Conservation (phyloP, 2,797 vertebrate species). For the Neostethus bicornis region DNA sequence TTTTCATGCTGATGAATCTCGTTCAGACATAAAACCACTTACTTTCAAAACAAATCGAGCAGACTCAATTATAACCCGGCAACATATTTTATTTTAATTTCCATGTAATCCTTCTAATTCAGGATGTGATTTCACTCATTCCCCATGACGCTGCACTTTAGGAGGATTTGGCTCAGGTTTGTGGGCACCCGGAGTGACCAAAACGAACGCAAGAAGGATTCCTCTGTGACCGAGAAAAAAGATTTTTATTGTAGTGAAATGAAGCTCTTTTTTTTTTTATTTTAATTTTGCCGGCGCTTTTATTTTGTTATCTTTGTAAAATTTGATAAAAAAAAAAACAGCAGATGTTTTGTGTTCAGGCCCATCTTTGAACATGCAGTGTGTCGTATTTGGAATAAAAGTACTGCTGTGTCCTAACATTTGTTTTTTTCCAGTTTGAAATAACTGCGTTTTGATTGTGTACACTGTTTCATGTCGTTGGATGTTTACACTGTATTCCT, state of each 20-base stretch:
- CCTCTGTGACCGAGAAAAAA: neutral
- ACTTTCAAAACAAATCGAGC: no score
- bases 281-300: conserved; percentile 17
- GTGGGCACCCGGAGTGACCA: neutral
- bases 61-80: no score
- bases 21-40: no score
- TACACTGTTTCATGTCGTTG: conserved; percentile 30
- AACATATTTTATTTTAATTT: neutral
- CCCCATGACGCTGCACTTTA: neutral
- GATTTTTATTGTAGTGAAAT: neutral
- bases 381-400: conserved; percentile 35
- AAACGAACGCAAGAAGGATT: neutral
- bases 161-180: conserved; percentile 3
- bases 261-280: neutral
- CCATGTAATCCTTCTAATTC: neutral
- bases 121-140: neutral
- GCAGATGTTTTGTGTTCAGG: neutral
- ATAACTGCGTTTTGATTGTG: conserved; percentile 32
- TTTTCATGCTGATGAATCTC: no score
- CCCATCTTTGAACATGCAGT: conserved; percentile 8
- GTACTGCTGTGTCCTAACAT: conserved; percentile 39
- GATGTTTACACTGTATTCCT: conserved; percentile 48
- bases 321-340: conserved; percentile 11
- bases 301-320: conserved; percentile 16
- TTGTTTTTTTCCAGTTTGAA: conserved; percentile 16